These are phyloP conservation scores for Platysteira castanea DNA, from an alignment of 2,113 vertebrate species.

Conservation along the genomic window DNA sequence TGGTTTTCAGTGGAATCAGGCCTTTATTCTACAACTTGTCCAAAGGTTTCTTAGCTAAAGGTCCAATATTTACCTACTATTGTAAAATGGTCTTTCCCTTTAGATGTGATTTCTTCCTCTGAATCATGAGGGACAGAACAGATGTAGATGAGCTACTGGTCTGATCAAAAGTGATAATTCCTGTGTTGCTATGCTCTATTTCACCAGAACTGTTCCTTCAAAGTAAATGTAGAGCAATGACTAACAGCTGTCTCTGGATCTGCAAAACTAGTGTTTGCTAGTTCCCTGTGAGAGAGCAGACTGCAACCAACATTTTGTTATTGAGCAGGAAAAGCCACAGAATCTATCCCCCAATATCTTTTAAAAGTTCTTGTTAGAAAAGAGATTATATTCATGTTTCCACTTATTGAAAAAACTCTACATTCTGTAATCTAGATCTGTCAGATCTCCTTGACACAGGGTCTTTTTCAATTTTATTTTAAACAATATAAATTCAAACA, in stretches of 20 bases:
- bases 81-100: background rate
- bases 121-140: background rate
- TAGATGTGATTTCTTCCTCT: background rate
- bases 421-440: background rate
- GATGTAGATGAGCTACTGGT: background rate
- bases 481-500: background rate
- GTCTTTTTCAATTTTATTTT: background rate
- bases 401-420: background rate
- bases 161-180: constrained; percentile 31
- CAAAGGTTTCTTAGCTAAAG: background rate
- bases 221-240: background rate
- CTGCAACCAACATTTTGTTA: background rate
- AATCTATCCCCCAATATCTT: background rate
- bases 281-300: background rate
- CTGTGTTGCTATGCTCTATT: constrained; percentile 15
- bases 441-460: background rate
- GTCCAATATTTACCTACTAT: background rate
- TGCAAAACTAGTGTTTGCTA: background rate
- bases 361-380: background rate
- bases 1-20: background rate
- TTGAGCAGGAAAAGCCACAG: background rate
- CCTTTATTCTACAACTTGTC: background rate
- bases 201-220: constrained; percentile 13
- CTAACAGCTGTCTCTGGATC: background rate
- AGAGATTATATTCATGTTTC: background rate